A percentile compares a stretch with the other conserved stretches of the same genome.
Conservation (phyloP, 2,113 vertebrate species). For the Ondatra zibethicus region DNA sequence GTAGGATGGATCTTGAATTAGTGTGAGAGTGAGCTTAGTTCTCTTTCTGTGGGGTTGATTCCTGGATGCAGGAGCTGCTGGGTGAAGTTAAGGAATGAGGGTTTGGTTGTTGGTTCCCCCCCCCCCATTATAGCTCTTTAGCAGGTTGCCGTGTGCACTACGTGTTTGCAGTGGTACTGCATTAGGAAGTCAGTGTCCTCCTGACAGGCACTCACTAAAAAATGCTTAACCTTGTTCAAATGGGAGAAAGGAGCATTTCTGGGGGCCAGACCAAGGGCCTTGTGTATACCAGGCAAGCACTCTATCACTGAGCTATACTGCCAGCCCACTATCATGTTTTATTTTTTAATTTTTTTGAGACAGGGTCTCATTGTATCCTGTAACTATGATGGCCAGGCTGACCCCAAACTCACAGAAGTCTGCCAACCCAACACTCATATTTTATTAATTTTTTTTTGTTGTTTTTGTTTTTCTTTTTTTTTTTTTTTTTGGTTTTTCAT, state of each 20-base stretch:
- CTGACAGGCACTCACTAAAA: not conserved
- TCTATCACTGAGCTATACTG: too few relatives aligned
- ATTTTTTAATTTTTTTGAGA: not conserved
- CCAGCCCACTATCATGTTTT: not conserved
- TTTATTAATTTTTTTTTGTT: not conserved
- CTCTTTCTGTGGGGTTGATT: not conserved
- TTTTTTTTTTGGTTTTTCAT: not conserved
- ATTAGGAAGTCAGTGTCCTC: not conserved
- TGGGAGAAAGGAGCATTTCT: not conserved
- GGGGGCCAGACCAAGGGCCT: too few relatives aligned
- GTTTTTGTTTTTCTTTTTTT: not conserved
- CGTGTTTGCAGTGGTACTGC: rapidly evolving
- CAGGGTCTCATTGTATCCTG: not conserved
- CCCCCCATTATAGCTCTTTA: too few relatives aligned
- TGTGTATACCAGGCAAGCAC: too few relatives aligned
- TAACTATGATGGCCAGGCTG: not conserved
- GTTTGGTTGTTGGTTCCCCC: not conserved
- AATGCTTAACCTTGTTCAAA: too few relatives aligned
- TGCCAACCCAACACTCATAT: too few relatives aligned
- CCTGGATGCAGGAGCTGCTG: not conserved
- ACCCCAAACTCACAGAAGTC: not conserved
- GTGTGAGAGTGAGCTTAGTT: not conserved
- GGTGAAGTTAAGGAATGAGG: not conserved
- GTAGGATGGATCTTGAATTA: rapidly evolving
- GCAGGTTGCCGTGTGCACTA: not conserved